Percentiles rank a stretch among this genome's conserved stretches.
phyloP scores from a whole-genome alignment of 2,888 invertebrate species.

The Chironomus tentans region DNA sequence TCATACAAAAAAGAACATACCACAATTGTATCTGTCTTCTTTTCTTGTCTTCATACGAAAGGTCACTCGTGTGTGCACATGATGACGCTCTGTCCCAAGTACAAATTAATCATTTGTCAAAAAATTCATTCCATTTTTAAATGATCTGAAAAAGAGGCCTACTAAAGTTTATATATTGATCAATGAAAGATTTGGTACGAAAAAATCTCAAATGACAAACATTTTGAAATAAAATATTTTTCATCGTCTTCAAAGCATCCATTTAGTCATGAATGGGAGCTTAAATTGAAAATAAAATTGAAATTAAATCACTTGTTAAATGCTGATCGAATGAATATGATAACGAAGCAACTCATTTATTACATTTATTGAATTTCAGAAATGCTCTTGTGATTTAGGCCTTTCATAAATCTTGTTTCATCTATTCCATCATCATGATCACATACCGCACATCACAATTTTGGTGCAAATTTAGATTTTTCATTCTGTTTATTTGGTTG shows the following conservation, averaged over 20 bases:
- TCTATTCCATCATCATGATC: too few relatives aligned
- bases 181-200: neutral
- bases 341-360: neutral
- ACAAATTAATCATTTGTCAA: slow-evolving; percentile 16
- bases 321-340: neutral
- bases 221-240: too few relatives aligned
- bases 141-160: neutral
- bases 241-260: too few relatives aligned
- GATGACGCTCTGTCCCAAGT: neutral
- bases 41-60: neutral
- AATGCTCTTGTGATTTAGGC: neutral
- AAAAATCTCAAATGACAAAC: too few relatives aligned
- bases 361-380: neutral
- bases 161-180: neutral
- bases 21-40: neutral
- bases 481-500: too few relatives aligned
- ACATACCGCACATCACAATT: too few relatives aligned
- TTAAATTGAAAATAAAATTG: too few relatives aligned
- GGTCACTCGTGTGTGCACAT: neutral
- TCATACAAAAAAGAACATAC: neutral
- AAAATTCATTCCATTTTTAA: neutral
- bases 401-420: neutral
- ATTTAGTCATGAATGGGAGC: too few relatives aligned
- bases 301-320: too few relatives aligned
- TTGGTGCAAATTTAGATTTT: too few relatives aligned